A percentile compares a stretch with the other conserved stretches of the same genome.
Conservation (phyloP, 2,797 vertebrate species). For the Microcaecilia unicolor region DNA sequence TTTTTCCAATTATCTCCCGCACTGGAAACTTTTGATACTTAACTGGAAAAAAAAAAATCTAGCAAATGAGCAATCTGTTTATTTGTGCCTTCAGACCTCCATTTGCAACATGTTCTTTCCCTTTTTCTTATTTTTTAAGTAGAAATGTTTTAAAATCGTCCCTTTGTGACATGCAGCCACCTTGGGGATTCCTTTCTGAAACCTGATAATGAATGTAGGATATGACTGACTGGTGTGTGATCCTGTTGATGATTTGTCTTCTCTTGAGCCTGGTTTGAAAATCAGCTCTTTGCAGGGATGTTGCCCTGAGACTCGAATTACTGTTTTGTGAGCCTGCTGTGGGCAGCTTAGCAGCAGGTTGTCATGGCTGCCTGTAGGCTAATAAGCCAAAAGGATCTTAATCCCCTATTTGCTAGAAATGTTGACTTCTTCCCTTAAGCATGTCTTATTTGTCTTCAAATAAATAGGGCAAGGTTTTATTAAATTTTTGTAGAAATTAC, state of each 20-base stretch:
- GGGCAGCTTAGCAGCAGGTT: conserved; percentile 20
- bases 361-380: conserved; percentile 24
- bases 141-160: conserved; percentile 27
- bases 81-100: conserved; percentile 12
- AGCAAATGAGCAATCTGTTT: conserved; percentile 9
- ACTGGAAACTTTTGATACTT: background rate
- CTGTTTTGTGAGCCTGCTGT: conserved; percentile 24
- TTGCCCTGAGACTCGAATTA: conserved; percentile 14
- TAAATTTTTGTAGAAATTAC: too few relatives aligned
- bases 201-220: conserved; percentile 43
- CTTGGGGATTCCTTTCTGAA: conserved; percentile 48
- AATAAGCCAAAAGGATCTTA: conserved; percentile 13
- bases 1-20: conserved; percentile 11
- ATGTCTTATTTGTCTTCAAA: conserved; percentile 7
- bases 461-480: too few relatives aligned
- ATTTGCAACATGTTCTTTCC: conserved; percentile 22
- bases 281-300: conserved; percentile 28
- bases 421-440: conserved; percentile 11
- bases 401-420: too few relatives aligned
- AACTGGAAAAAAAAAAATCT: conserved; percentile 9
- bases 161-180: conserved; percentile 34
- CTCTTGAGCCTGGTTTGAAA: conserved; percentile 35
- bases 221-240: conserved; percentile 29
- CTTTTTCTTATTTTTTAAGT: conserved; percentile 14
- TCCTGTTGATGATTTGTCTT: conserved; percentile 31